These are phyloP conservation scores for Asteroscopus sphinx DNA, from an alignment of 2,888 invertebrate genomes.

Conservation along the genomic window DNA sequence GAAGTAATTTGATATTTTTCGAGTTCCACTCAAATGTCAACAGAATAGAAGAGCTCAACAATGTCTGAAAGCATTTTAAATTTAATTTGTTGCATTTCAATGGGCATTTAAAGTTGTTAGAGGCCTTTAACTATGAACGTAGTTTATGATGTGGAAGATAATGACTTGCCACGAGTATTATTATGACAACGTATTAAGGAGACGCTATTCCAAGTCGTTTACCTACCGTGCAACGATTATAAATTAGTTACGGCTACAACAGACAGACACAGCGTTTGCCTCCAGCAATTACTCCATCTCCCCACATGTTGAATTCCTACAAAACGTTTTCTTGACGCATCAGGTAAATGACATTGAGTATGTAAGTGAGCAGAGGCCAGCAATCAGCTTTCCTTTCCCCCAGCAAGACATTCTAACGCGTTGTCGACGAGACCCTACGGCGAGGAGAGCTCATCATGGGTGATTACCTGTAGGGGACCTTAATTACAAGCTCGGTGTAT, in stretches of 20 bases:
- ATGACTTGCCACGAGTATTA: constrained; percentile 30
- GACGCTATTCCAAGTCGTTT: constrained; percentile 37
- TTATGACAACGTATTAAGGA: constrained; percentile 35
- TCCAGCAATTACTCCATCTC: constrained; percentile 40
- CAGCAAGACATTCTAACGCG: constrained; percentile 45
- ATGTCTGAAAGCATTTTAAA: constrained; percentile 32
- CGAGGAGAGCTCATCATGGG: constrained; percentile 59
- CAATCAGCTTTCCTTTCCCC: constrained; percentile 57
- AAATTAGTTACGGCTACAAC: constrained; percentile 45
- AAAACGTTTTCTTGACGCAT: constrained; percentile 30
- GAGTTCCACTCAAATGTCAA: constrained; percentile 55
- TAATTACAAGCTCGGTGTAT: constrained; percentile 66
- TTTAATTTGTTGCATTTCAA: constrained; percentile 39
- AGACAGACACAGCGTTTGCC: constrained; percentile 18
- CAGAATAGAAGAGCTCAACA: constrained; percentile 31
- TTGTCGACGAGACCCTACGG: constrained; percentile 50
- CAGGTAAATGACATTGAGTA: constrained; percentile 44
- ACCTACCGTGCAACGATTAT: constrained; percentile 45
- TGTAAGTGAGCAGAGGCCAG: constrained; percentile 54
- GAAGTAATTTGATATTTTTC: constrained; percentile 81
- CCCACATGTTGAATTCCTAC: constrained; percentile 16
- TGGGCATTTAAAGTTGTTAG: constrained; percentile 23
- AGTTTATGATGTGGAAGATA: constrained; percentile 32
- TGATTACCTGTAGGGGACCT: constrained; percentile 67
- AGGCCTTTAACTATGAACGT: constrained; percentile 15